phyloP scores from a whole-genome alignment of 2,113 vertebrate genomes.

The Actenoides hombroni region DNA sequence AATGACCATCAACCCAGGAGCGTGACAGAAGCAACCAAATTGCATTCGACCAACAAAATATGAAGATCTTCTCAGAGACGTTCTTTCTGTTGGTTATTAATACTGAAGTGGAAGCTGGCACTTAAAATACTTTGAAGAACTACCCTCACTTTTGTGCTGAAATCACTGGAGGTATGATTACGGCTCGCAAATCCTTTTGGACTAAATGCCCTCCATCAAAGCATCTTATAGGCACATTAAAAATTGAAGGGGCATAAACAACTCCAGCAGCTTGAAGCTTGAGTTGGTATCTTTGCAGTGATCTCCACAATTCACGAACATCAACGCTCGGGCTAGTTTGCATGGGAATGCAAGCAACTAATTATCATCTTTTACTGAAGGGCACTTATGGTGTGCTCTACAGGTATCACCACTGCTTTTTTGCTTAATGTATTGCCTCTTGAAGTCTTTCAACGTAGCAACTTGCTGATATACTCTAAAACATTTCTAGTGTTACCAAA shows the following conservation, averaged over 20 bases:
- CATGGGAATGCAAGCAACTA: slow-evolving; percentile 71
- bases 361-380: slow-evolving; percentile 79
- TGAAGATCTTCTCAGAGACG: slow-evolving; percentile 5
- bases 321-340: slow-evolving; percentile 54
- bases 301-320: slow-evolving; percentile 72
- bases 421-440: slow-evolving; percentile 66
- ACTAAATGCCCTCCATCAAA: slow-evolving; percentile 68
- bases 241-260: slow-evolving; percentile 76
- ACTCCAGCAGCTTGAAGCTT: slow-evolving; percentile 58
- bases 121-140: slow-evolving; percentile 54
- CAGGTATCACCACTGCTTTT: slow-evolving; percentile 67
- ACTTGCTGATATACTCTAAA: slow-evolving; percentile 42
- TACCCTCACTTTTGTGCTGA: slow-evolving; percentile 60
- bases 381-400: slow-evolving; percentile 75
- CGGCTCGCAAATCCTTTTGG: slow-evolving; percentile 51
- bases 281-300: slow-evolving; percentile 23
- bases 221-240: slow-evolving; percentile 76
- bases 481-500: slow-evolving; percentile 26
- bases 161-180: slow-evolving; percentile 61
- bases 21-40: background rate
- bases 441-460: slow-evolving; percentile 36
- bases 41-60: background rate
- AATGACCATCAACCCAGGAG: background rate
- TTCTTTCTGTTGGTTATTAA: slow-evolving; percentile 48
- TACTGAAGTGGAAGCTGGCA: slow-evolving; percentile 44